phyloP scores from a whole-genome alignment of 2,888 invertebrate species.

The Sesia bembeciformis region DNA sequence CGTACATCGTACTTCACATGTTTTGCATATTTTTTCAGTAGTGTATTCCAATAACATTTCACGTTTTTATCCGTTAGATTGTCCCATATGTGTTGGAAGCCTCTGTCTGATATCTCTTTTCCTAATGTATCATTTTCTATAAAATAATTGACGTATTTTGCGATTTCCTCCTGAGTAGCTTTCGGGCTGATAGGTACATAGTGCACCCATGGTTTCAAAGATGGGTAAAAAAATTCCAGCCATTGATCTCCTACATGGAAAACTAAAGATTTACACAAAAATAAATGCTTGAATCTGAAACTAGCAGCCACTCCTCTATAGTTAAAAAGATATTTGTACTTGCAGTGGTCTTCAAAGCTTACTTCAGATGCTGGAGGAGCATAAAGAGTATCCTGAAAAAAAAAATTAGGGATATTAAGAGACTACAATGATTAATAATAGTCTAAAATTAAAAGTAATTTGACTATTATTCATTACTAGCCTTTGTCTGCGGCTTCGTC shows the following conservation, averaged over 20 bases:
- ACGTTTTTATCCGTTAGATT: slow-evolving; percentile 88
- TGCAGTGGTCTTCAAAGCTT: slow-evolving; percentile 92
- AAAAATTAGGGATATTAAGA: background rate
- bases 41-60: slow-evolving; percentile 88
- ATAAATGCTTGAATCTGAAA: slow-evolving; percentile 96
- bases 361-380: slow-evolving; percentile 89
- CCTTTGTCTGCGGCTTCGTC: no score
- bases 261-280: slow-evolving; percentile 92
- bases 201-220: slow-evolving; percentile 95
- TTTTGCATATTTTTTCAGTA: slow-evolving; percentile 83
- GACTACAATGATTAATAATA: background rate
- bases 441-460: no score
- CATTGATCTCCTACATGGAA: slow-evolving; percentile 96
- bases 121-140: slow-evolving; percentile 82
- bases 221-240: slow-evolving; percentile 95
- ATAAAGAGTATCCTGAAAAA: slow-evolving; percentile 86
- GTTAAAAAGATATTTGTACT: slow-evolving; percentile 95
- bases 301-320: slow-evolving; percentile 98
- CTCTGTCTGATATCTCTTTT: slow-evolving; percentile 85
- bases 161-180: slow-evolving; percentile 80
- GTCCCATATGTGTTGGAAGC: slow-evolving; percentile 87
- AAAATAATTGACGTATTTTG: slow-evolving; percentile 83
- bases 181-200: slow-evolving; percentile 87
- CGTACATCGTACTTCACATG: slow-evolving; percentile 80
- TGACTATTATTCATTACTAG: no score